Conservation (phyloP, 1,140 invertebrate species). For the Ostrea denselamellosa region DNA sequence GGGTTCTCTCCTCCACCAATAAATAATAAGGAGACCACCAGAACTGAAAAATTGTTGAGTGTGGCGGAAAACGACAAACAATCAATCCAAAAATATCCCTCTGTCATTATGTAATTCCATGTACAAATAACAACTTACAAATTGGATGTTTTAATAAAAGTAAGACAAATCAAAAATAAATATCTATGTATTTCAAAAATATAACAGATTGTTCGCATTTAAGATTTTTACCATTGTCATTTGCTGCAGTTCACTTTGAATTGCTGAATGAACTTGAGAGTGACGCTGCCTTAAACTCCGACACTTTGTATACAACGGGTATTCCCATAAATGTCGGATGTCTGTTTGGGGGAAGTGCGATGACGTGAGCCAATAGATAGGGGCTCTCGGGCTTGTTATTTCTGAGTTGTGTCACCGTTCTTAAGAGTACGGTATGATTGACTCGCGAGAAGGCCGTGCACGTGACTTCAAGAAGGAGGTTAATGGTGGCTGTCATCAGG, state of each 20-base stretch:
- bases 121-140: too few species aligned
- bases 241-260: background rate
- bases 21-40: too few species aligned
- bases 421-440: background rate
- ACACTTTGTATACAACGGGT: constrained; percentile 48
- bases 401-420: constrained; percentile 35
- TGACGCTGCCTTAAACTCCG: background rate
- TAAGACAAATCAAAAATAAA: too few species aligned
- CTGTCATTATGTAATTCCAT: too few species aligned
- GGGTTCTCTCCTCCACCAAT: too few species aligned
- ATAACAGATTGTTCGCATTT: too few species aligned
- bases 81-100: too few species aligned
- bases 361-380: constrained; percentile 48
- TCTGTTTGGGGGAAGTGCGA: constrained; percentile 40
- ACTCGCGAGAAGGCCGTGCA: constrained; percentile 27
- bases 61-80: too few species aligned
- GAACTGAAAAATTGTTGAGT: too few species aligned
- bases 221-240: too few species aligned
- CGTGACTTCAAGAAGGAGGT: constrained; percentile 42
- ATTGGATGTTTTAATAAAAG: too few species aligned
- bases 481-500: constrained; percentile 21
- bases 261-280: background rate
- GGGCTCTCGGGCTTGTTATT: constrained; percentile 43
- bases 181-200: too few species aligned
- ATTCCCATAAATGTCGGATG: constrained; percentile 52